Conservation (phyloP, 2,888 invertebrate genomes). For the Rutpela maculata region DNA sequence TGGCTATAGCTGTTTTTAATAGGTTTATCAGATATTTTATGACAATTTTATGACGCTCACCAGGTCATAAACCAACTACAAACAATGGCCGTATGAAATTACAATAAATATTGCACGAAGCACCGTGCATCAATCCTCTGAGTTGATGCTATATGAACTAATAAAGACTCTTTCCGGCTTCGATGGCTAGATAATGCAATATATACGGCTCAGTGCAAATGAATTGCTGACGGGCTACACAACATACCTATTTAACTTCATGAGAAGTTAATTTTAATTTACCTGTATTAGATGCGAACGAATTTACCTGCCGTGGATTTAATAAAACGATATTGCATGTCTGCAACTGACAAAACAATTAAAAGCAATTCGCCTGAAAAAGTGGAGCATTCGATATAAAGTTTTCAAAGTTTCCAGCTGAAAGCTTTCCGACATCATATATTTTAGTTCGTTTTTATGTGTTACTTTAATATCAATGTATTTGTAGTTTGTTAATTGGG, state of each 20-base stretch:
- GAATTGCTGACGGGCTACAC: constrained; percentile 1
- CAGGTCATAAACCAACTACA: constrained; percentile 34
- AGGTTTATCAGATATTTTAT: constrained; percentile 27
- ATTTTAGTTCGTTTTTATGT: background rate
- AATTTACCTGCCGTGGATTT: constrained; percentile 36
- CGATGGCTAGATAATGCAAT: constrained; percentile 16
- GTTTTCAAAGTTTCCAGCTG: constrained; percentile 12
- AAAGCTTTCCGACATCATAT: background rate
- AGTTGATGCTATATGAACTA: constrained; percentile 39
- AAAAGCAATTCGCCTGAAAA: constrained; percentile 22
- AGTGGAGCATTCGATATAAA: background rate
- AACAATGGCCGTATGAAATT: constrained; percentile 40
- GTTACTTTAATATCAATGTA: too few species aligned
- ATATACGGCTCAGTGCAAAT: constrained; percentile 21
- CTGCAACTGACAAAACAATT: constrained; percentile 50
- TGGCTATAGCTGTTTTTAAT: constrained; percentile 31
- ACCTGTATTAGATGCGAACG: constrained; percentile 35
- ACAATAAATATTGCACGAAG: constrained; percentile 35
- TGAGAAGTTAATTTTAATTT: constrained; percentile 45
- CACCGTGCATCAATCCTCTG: constrained; percentile 23
- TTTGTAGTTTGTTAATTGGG: too few species aligned
- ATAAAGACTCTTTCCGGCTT: constrained; percentile 28
- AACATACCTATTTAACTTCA: constrained; percentile 11
- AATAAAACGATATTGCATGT: constrained; percentile 42
- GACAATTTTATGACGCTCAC: constrained; percentile 28